Base-by-base conservation (phyloP, 2,797 vertebrate species). In the Ctenopoma multispine region DNA sequence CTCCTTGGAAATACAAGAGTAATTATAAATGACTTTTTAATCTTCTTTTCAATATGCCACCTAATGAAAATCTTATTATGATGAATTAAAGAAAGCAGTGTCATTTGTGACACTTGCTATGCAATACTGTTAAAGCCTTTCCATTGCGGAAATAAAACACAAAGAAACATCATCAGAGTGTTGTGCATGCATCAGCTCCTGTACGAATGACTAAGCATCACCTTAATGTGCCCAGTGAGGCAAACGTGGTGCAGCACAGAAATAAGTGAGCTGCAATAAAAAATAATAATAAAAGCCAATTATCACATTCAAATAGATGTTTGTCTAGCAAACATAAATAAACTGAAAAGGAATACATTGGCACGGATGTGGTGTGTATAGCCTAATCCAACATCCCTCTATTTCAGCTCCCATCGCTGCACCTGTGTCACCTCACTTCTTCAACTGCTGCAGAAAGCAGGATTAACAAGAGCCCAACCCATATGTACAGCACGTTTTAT, bases 81-180 rank as follows among this genome's bases (percentile, higher is more conserved):
- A 40, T 1, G 55, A 38, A 80, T 66, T 65, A 38, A 75, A 49
- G 48, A 66, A 40, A 31, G 36, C 24, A 46, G 14, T 57, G 34
- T 4, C 34, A 63, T 34, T 34, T 34, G 31, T 34, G 7, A 34
- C 31, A 43, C 7, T 27, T 69, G 55, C 36, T 24, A 24, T 55
- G 10, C 17, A 46, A 24, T 41, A 63, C 59, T 56, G 40, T 59
- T 51, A 59, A 72, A 69, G 59, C 29, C 27, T 69, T 0, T 20
- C 58, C 56, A 50, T 50, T 57, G 46, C 38, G 13, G 36, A 70
- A 68, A 75, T 86, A 62, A 75, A 75, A 79, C 34, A 47, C 41
- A 29, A 17, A 64, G 24, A 57, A 61, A 63, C 36, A 38, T 13
- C 4, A 10, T 20, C 41, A 1, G n/a, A 57, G 48, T 56, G 40